Evolutionary conservation across 2,113 vertebrate species (phyloP).

Genomic region (Poeciliopsis occidentalis): DNA sequence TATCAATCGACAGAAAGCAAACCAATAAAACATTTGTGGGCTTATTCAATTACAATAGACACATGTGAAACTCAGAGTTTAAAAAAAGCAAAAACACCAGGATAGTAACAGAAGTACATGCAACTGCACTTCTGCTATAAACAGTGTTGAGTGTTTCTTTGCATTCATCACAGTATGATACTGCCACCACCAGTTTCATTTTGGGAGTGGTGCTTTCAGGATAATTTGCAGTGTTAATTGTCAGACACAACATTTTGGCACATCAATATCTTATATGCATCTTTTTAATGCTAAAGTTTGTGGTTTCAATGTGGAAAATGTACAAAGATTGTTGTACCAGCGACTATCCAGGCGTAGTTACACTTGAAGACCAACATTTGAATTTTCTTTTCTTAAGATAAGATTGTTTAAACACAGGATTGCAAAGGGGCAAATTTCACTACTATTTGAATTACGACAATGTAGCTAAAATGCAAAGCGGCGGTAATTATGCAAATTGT

Average conservation of each 20-base stretch:
- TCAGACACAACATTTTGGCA: background rate
- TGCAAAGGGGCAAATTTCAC: constrained; percentile 13
- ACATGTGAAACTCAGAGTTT: background rate
- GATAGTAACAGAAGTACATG: background rate
- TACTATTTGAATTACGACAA: constrained; percentile 8
- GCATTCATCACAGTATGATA: background rate
- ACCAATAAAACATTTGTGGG: background rate
- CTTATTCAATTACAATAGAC: constrained; percentile 2
- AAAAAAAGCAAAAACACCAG: rapidly evolving
- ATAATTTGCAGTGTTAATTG: background rate
- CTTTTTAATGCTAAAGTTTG: background rate
- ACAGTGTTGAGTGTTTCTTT: background rate
- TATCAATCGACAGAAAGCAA: constrained; percentile 9
- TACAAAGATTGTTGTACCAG: background rate
- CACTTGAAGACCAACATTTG: constrained; percentile 23
- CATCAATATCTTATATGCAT: background rate
- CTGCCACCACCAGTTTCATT: background rate
- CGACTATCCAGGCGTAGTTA: constrained; percentile 20
- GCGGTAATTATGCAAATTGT: constrained; percentile 28
- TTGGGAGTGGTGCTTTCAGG: background rate
- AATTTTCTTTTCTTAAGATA: constrained; percentile 12
- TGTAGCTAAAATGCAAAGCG: constrained; percentile 10
- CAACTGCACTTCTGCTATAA: background rate
- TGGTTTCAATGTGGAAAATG: background rate
- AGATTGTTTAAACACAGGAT: constrained; percentile 37